Conservation (phyloP, 2,797 vertebrate species). For the Squalus acanthias region DNA sequence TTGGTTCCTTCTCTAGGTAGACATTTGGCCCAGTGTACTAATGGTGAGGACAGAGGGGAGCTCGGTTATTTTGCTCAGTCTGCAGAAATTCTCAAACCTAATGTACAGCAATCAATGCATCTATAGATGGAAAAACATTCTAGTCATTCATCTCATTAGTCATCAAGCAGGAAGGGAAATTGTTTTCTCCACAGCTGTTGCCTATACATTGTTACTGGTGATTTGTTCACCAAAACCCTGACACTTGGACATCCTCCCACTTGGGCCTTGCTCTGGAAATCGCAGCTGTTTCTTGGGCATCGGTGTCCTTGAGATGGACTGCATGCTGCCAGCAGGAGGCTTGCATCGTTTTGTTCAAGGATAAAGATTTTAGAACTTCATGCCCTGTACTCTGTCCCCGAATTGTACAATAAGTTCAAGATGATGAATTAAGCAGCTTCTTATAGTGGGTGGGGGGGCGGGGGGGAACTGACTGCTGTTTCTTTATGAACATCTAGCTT, state of each 20-base stretch:
- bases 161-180: background rate
- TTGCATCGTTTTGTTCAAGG: background rate
- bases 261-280: background rate
- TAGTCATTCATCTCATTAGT: background rate
- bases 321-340: too few relatives aligned
- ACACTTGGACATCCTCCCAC: background rate
- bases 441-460: background rate
- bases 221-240: background rate
- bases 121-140: background rate
- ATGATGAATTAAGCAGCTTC: background rate
- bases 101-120: background rate
- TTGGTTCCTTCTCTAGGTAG: too few relatives aligned
- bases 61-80: too few relatives aligned
- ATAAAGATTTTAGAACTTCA: background rate
- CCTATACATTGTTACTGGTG: background rate
- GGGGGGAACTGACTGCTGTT: background rate
- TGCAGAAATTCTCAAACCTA: too few relatives aligned
- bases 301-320: background rate
- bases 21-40: too few relatives aligned
- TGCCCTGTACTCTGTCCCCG: background rate
- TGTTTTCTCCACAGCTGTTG: background rate
- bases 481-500: background rate
- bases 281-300: background rate
- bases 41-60: too few relatives aligned
- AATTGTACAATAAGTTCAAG: background rate